Percentiles rank a stretch among this genome's conserved stretches.
Conservation (phyloP, 2,113 vertebrate genomes). For the Hemichromis elongatus region DNA sequence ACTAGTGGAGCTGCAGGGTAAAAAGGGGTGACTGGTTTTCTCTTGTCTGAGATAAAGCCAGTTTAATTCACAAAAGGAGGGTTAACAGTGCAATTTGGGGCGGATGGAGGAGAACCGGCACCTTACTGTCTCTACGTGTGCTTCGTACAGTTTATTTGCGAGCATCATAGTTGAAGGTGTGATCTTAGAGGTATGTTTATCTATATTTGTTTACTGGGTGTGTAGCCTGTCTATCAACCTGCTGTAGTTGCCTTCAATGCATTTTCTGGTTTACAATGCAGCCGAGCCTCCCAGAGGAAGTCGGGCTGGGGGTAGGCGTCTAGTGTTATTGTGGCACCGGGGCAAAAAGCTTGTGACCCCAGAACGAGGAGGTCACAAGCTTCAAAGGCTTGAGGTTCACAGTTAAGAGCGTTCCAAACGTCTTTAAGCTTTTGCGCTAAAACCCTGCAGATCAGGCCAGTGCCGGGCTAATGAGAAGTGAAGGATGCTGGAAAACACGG, state of each 20-base stretch:
- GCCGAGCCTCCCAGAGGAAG: neutral
- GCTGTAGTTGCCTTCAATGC: neutral
- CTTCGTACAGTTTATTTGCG: neutral
- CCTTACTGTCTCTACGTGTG: neutral
- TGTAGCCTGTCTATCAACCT: slow-evolving; percentile 1
- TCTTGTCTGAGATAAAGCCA: slow-evolving; percentile 45
- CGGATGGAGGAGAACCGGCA: slow-evolving; percentile 17
- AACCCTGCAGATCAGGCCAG: neutral
- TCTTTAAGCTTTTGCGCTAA: neutral
- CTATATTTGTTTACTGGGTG: neutral
- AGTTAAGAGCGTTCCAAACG: neutral
- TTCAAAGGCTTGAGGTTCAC: slow-evolving; percentile 47
- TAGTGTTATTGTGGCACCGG: slow-evolving; percentile 7
- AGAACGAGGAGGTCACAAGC: slow-evolving; percentile 11
- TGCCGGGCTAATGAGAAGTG: slow-evolving; percentile 9
- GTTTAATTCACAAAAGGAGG: slow-evolving; percentile 66
- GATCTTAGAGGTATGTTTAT: neutral
- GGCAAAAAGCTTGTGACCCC: slow-evolving; percentile 36
- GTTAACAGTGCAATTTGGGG: slow-evolving; percentile 58
- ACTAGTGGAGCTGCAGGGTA: neutral
- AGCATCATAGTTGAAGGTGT: neutral
- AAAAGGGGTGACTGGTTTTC: neutral
- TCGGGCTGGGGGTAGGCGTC: slow-evolving; percentile 13
- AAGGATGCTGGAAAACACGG: neutral
- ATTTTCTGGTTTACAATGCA: neutral